Evolutionary conservation across 1,140 invertebrate genomes (phyloP), one percentile per base, ranked within the genome.

Genomic region (Zelostemma sp.): DNA sequence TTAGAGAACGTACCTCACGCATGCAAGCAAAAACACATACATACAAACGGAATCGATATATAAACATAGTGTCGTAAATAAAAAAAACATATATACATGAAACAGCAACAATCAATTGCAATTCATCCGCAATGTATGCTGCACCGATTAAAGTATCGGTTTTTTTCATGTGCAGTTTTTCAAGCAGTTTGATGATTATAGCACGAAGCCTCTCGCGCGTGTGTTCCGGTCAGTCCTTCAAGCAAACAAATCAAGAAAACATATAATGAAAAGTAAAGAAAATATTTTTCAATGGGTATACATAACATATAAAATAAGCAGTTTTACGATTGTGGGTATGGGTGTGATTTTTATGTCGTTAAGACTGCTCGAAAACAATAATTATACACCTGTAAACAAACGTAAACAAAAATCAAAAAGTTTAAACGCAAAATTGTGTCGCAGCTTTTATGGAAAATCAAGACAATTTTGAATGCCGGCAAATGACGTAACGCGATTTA

Each of bases 21-120:
- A 85, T 85, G 81, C 83, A 84, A 84, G 79, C 81, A 83, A 79
- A 83, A 81, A 83, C 82, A 83, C 82, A 28, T 28, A 28, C 25
- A 82, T 77, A 78, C 82, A 77, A 77, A 78, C 68, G 76, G 67
- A 77, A 74, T 68, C 57, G 15, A 70, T 28, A 28, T 28, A 73
- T 69, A 62, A 71, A 73, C 60, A 76, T 64, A 67, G 72, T 72
- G 69, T 74, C 57, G 71, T 68, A 72, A 74, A 57, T 73, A 81
- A 56, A 64, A 76, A 80, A 65, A 79, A 72, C 69, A 74, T 77
- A 60, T 68, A 21, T n/a, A n/a, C n/a, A 69, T 73, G 70, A 64
- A 25, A 74, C 53, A 47, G 33, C 65, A 80, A 77, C 76, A n/a
- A n/a, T n/a, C n/a, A n/a, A 28, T 28, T 80, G 79, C 76, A 79